Evolutionary conservation across 2,113 vertebrate species (phyloP).

Genomic region (Aythya baeri): DNA sequence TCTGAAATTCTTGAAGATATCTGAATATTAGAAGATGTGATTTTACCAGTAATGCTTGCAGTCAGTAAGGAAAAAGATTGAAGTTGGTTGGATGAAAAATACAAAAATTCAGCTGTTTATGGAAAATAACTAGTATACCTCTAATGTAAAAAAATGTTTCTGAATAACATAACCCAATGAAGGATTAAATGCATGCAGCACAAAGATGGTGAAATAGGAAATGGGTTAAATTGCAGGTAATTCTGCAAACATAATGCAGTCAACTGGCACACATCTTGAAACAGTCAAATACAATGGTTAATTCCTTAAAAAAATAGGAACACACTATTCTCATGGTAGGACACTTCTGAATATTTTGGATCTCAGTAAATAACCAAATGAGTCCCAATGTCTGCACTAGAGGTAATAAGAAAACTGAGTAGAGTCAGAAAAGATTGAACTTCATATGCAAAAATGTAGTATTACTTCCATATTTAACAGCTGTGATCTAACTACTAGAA

Average conservation of each 20-base stretch:
- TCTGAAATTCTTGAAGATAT: neutral
- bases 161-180: neutral
- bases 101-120: neutral
- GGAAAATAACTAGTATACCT: neutral
- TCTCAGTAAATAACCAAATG: neutral
- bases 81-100: neutral
- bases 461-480: neutral
- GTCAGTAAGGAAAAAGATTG: neutral
- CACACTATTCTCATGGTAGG: neutral
- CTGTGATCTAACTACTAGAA: neutral
- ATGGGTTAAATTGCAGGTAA: neutral
- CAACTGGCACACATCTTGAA: neutral
- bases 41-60: neutral
- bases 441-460: neutral
- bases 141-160: neutral
- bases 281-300: neutral
- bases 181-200: neutral
- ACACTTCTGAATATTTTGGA: neutral
- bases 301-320: neutral
- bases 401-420: neutral
- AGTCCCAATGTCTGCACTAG: neutral
- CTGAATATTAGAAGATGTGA: neutral
- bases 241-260: neutral
- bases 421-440: neutral
- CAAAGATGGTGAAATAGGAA: neutral